These are phyloP conservation scores for Drosophila grimshawi DNA, from an alignment of 1,140 invertebrate species.

Conservation along the genomic window DNA sequence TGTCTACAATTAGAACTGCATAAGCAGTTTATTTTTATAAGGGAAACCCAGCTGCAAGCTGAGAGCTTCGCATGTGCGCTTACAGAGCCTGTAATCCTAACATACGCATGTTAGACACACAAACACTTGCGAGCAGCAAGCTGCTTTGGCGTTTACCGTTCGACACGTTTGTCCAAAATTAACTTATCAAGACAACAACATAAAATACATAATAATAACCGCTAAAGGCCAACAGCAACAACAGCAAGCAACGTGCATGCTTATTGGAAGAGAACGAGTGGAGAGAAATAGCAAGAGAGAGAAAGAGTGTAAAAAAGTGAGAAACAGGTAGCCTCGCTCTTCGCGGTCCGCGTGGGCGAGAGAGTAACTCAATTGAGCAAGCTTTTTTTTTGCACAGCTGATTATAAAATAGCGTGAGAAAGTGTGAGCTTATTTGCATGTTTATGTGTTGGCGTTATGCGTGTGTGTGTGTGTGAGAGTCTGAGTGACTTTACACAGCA, in stretches of 20 bases:
- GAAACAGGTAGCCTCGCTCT: not conserved
- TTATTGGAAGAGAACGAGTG: slow-evolving; percentile 19
- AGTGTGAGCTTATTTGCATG: not conserved
- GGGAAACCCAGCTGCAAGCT: slow-evolving; percentile 67
- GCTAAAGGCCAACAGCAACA: slow-evolving; percentile 38
- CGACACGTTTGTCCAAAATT: slow-evolving; percentile 70
- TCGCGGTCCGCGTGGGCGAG: slow-evolving; percentile 18
- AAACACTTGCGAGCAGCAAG: slow-evolving; percentile 8
- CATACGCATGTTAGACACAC: slow-evolving; percentile 47
- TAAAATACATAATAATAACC: slow-evolving; percentile 61
- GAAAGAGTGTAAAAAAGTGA: not conserved
- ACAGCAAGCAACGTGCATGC: slow-evolving; percentile 54
- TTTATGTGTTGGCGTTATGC: not conserved
- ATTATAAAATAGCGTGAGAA: slow-evolving; percentile 13
- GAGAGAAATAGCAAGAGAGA: slow-evolving; percentile 11
- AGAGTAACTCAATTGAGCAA: slow-evolving; percentile 10
- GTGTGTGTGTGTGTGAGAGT: slow-evolving; percentile 17
- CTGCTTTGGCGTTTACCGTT: slow-evolving; percentile 31
- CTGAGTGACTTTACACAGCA: too few species aligned
- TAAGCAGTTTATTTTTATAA: slow-evolving; percentile 78
- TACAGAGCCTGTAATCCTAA: slow-evolving; percentile 65
- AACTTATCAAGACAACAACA: slow-evolving; percentile 50
- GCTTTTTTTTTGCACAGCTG: slow-evolving; percentile 35
- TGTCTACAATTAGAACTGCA: slow-evolving; percentile 58
- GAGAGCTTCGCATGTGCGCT: slow-evolving; percentile 44